Evolutionary conservation across 30 jellyfish, hydroid and myxozoan species (phyloP), one percentile per base, ranked within the genome.

Genomic region (Pelagia noctiluca): DNA sequence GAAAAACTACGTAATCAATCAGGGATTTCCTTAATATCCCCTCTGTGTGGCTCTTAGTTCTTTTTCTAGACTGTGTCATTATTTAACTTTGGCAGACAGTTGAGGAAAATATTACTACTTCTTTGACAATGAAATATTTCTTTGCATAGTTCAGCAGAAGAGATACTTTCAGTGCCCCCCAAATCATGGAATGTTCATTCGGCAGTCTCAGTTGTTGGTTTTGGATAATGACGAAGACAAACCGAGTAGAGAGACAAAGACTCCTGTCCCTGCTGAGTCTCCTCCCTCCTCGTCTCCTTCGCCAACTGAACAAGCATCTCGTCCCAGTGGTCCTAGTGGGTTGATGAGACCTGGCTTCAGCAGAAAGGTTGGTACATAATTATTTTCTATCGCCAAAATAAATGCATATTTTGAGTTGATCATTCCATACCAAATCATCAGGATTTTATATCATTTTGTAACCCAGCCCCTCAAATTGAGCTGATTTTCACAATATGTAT

Each of bases 161-260:
- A 80, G 88, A 35, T 93, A 93, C 72, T 93, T 93, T 65, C 76
- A 88, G 19, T 93, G 98, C 46, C 90, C 96, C 2, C 94, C 96
- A 22, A 86, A 87, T 65, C 98, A 93, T 87, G 98, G 98, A 21
- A 93, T 93, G 35, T 93, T 93, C 80, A 95, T 93, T 47, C 93
- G 98, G 8, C 98, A 93, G 71, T 87, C 98, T 10, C 98, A 93
- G 72, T 48, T 93, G 22, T 35, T 64, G 60, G 86, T 87, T 63
- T 71, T 93, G n/a, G 62, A 53, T 34, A 90, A 71, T 16, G 83
- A 33, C 11, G 30, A 75, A 3, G 53, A 69, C 2, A 62, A 16
- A 68, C 25, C 80, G 0, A 21, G 19, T n/a, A 35, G 61, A 67
- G 80, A 62, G 47, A 35, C 96, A 19, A 52, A 52, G 7, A 75